Base-by-base conservation (phyloP, 2,113 vertebrate genomes). In the Callorhinus ursinus region DNA sequence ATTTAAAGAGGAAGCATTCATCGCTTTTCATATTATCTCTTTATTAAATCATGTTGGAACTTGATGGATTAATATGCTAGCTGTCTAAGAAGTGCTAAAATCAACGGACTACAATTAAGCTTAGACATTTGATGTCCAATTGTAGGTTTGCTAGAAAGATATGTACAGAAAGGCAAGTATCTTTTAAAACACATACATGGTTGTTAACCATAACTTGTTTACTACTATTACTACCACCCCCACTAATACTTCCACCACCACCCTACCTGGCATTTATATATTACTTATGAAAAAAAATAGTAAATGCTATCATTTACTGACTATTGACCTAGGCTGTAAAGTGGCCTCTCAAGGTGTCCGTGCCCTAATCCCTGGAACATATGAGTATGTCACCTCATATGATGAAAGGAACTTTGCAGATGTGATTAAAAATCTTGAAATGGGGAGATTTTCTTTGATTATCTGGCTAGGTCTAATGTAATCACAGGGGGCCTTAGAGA, bases 21-120 rank as follows among this genome's bases (percentile, higher is more conserved):
- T 85, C 13, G 74, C 26, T 72, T 46, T 80, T 59, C 4, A 36
- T 67, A 86, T 84, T 84, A 80, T 51, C 39, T 93, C 51, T 93
- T 72, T 67, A 76, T 95, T 84, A 87, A 51, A 77, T 93, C 51
- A 53, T 67, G 63, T 83, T 46, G n/a, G 16, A 94, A 71, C 16
- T 63, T 84, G 57, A 92, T 86, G 4, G 22, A 92, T 95, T 96
- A 82, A 72, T 91, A 86, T 74, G 28, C 26, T 93, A 76, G 15
- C 36, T 90, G 16, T 55, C 24, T 89, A 86, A 93, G 21, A 90
- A 77, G 33, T 61, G 16, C 18, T 72, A 61, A 63, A 76, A 67
- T 88, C 16, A 65, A 88, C 63, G n/a, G 4, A 63, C 57, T 91
- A 31, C 36, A 89, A 81, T 31, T 71, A 49, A n/a, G 11, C 2